Percentiles rank a stretch among this genome's conserved stretches.
phyloP scores from a whole-genome alignment of 1,140 invertebrate genomes.

The Oedothorax gibbosus region DNA sequence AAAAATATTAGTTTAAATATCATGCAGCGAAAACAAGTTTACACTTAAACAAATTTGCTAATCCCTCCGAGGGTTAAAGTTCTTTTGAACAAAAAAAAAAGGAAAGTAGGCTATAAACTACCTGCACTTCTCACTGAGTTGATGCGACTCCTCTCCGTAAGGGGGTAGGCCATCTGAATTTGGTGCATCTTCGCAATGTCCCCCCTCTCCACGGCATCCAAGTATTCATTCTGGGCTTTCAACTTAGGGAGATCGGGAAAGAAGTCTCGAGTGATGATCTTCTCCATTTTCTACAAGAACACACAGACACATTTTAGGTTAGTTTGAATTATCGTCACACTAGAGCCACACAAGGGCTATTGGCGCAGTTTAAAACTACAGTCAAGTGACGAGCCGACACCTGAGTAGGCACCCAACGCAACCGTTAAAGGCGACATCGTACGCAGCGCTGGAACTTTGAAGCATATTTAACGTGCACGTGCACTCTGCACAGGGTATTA shows the following conservation, averaged over 20 bases:
- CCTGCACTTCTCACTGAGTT: conserved; percentile 15
- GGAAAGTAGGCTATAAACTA: background rate
- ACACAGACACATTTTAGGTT: background rate
- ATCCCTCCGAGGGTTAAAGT: background rate
- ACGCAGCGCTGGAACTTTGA: too few species aligned
- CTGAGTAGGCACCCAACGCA: too few species aligned
- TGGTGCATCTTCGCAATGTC: conserved; percentile 74
- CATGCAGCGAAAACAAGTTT: too few species aligned
- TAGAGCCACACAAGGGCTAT: too few species aligned
- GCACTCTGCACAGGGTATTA: too few species aligned
- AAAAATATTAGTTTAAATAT: too few species aligned
- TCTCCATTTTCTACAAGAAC: conserved; percentile 79
- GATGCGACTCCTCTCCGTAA: conserved; percentile 28
- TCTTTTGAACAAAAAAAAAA: background rate
- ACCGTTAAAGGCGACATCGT: too few species aligned
- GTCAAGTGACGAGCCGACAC: too few species aligned
- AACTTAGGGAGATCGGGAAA: conserved; percentile 95
- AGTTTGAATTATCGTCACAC: too few species aligned
- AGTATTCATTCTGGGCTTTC: conserved; percentile 91
- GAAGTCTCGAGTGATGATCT: conserved; percentile 97
- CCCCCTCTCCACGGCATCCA: conserved; percentile 90
- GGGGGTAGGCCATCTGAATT: conserved; percentile 39
- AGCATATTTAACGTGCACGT: too few species aligned
- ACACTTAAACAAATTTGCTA: too few species aligned
- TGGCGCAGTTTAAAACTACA: too few species aligned